Evolutionary conservation across 2,888 invertebrate species (phyloP).

Genomic region (Rotaria socialis): DNA sequence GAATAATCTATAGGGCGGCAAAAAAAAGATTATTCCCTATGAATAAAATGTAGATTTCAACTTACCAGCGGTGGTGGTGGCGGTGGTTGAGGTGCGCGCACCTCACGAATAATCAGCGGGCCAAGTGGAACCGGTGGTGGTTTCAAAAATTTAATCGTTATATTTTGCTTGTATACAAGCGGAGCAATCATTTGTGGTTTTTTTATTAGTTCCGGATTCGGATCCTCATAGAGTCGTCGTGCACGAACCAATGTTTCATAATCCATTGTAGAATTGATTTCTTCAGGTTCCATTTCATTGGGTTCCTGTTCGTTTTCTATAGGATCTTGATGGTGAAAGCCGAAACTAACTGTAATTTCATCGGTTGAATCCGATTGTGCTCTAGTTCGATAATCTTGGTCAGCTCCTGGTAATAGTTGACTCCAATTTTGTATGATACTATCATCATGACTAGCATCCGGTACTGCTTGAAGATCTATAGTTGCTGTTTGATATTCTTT

Average conservation of each 20-base stretch:
- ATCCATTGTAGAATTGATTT: background rate
- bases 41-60: background rate
- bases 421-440: background rate
- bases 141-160: background rate
- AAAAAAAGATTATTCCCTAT: background rate
- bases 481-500: too few species aligned
- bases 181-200: background rate
- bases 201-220: background rate
- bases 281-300: background rate
- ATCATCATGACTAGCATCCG: background rate
- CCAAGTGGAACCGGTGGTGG: background rate
- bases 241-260: background rate
- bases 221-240: background rate
- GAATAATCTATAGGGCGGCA: background rate
- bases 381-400: background rate
- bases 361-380: background rate
- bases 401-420: background rate
- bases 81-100: background rate
- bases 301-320: background rate
- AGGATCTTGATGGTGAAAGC: background rate
- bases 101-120: background rate
- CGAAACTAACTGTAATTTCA: background rate
- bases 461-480: background rate
- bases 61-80: background rate
- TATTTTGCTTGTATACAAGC: background rate